These are phyloP conservation scores for Hirtodrosophila histrioides DNA, from an alignment of 2,888 invertebrate genomes.

Conservation along the genomic window DNA sequence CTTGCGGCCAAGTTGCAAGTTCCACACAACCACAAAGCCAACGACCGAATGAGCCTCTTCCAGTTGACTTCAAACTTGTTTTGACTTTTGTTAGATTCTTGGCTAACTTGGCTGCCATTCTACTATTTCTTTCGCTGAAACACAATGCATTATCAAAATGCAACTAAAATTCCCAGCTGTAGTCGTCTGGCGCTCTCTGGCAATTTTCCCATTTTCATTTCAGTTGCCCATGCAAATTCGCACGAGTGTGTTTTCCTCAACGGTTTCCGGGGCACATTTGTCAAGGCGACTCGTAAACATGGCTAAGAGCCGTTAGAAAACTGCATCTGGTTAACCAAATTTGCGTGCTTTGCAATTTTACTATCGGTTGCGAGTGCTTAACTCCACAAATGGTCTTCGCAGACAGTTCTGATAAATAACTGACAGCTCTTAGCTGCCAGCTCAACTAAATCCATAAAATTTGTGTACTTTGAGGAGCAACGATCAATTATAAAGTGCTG, in stretches of 20 bases:
- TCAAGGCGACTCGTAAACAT: slow-evolving; percentile 70
- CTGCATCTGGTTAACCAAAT: slow-evolving; percentile 46
- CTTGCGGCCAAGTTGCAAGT: slow-evolving; percentile 25
- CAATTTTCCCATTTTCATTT: slow-evolving; percentile 53
- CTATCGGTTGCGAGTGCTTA: slow-evolving; percentile 50
- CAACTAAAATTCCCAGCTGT: slow-evolving; percentile 31
- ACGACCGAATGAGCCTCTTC: slow-evolving; percentile 33
- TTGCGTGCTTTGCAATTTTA: slow-evolving; percentile 49
- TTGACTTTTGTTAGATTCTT: slow-evolving; percentile 53
- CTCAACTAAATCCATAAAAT: slow-evolving; percentile 1
- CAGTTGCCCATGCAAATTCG: slow-evolving; percentile 61
- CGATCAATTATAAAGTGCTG: not conserved
- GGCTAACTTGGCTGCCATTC: slow-evolving; percentile 22
- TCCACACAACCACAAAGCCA: slow-evolving; percentile 36
- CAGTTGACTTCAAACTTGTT: slow-evolving; percentile 52
- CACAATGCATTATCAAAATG: slow-evolving; percentile 73
- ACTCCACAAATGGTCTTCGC: slow-evolving; percentile 57
- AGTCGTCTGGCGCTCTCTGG: not conserved
- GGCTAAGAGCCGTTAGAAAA: slow-evolving; percentile 61
- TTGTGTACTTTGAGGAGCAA: not conserved
- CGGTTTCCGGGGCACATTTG: slow-evolving; percentile 74
- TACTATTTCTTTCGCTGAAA: slow-evolving; percentile 29
- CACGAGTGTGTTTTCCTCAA: slow-evolving; percentile 15
- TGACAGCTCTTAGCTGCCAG: slow-evolving; percentile 14
- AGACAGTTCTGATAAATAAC: slow-evolving; percentile 73